A percentile compares a stretch with the other conserved stretches of the same genome.
Conservation (phyloP, 2,113 vertebrate species). For the Toxotes chatareus region DNA sequence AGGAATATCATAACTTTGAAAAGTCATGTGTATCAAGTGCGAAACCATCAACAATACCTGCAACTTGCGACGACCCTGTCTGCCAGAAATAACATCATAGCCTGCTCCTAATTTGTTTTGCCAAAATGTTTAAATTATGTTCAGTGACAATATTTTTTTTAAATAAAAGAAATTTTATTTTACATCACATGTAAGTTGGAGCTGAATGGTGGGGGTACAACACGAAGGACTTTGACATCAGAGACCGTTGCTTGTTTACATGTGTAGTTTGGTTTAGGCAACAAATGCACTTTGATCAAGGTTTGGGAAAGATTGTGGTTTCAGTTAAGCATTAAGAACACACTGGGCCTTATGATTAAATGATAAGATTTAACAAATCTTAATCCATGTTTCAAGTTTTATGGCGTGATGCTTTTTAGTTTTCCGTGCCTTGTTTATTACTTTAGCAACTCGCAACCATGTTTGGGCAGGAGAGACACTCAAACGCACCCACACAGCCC, state of each 20-base stretch:
- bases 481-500: conserved; percentile 28
- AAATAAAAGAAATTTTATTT: neutral
- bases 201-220: neutral
- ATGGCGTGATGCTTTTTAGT: neutral
- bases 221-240: neutral
- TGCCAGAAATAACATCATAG: conserved; percentile 11
- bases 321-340: neutral
- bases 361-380: neutral
- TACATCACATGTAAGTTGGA: neutral
- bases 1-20: conserved; percentile 40
- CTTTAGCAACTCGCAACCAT: conserved; percentile 21
- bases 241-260: neutral
- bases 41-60: conserved; percentile 22
- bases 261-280: neutral
- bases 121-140: neutral
- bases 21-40: neutral
- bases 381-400: neutral
- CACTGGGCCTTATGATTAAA: neutral
- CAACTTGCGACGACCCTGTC: neutral
- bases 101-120: neutral
- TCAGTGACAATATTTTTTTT: no score
- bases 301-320: neutral
- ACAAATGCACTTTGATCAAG: neutral
- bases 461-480: conserved; percentile 34
- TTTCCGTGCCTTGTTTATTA: neutral